Percentiles rank a stretch among this genome's conserved stretches.
phyloP scores from a whole-genome alignment of 92 coral and sea anemone genomes.

The Heteractis magnifica region DNA sequence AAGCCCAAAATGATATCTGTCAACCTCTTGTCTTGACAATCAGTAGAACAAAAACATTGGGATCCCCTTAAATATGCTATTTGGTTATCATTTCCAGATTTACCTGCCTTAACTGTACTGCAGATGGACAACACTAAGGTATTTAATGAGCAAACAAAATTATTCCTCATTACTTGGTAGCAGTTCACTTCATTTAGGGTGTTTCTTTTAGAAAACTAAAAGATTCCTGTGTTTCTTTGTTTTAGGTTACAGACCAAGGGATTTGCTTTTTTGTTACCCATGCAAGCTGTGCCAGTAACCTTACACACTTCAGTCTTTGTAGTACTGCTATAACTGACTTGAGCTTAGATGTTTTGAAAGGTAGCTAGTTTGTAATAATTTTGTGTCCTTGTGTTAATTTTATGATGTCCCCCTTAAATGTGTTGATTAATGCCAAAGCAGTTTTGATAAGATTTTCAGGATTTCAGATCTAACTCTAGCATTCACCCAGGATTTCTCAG shows the following conservation, averaged over 20 bases:
- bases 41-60: too few species aligned
- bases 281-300: slow-evolving; percentile 57
- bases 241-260: slow-evolving; percentile 84
- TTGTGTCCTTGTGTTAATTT: too few species aligned
- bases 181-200: neutral
- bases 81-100: slow-evolving; percentile 28
- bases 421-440: too few species aligned
- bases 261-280: slow-evolving; percentile 60
- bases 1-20: too few species aligned
- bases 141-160: neutral
- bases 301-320: slow-evolving; percentile 65
- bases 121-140: slow-evolving; percentile 81
- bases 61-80: too few species aligned
- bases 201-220: neutral
- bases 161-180: neutral
- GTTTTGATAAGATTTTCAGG: too few species aligned
- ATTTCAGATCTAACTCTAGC: too few species aligned
- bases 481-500: too few species aligned
- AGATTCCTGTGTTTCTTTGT: slow-evolving; percentile 1
- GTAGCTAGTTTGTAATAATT: slow-evolving; percentile 23
- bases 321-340: slow-evolving; percentile 70
- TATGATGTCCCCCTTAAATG: too few species aligned
- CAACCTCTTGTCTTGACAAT: too few species aligned
- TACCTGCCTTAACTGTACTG: slow-evolving; percentile 60
- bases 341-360: slow-evolving; percentile 55